These are phyloP conservation scores for Misgurnus mizolepis DNA, from an alignment of 2,113 vertebrate species.

Conservation along the genomic window DNA sequence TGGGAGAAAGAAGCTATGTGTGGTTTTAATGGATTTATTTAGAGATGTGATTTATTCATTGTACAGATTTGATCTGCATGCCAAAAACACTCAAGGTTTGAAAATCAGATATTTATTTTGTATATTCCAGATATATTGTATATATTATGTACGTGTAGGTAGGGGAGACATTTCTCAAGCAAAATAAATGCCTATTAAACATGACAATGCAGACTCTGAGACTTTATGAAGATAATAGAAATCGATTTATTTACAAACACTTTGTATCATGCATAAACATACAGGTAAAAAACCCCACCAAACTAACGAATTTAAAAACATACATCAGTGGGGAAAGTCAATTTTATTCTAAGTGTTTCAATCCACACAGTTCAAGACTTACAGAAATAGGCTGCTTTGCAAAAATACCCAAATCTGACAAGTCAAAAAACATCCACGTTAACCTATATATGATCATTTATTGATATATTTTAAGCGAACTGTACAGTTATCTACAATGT, in stretches of 20 bases:
- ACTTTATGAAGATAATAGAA: slow-evolving; percentile 31
- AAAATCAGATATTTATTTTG: slow-evolving; percentile 52
- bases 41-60: not conserved
- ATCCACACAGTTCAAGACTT: slow-evolving; percentile 47
- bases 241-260: slow-evolving; percentile 67
- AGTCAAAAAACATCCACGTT: slow-evolving; percentile 66
- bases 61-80: slow-evolving; percentile 9
- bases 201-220: slow-evolving; percentile 10
- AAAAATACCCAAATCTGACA: slow-evolving; percentile 71
- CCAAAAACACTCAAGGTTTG: slow-evolving; percentile 6
- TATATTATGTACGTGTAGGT: not conserved
- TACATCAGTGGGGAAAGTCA: slow-evolving; percentile 55
- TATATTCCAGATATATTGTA: slow-evolving; percentile 53
- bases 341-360: not conserved
- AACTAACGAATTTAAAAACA: slow-evolving; percentile 41
- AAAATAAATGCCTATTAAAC: slow-evolving; percentile 20
- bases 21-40: slow-evolving; percentile 66
- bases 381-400: slow-evolving; percentile 64
- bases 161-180: not conserved
- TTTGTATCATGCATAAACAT: slow-evolving; percentile 62
- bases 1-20: slow-evolving; percentile 82
- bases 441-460: slow-evolving; percentile 55
- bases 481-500: slow-evolving; percentile 80
- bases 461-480: slow-evolving; percentile 58
- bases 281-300: slow-evolving; percentile 64